Evolutionary conservation across 2,888 invertebrate species (phyloP).

Genomic region (Drosophila nigricruria): DNA sequence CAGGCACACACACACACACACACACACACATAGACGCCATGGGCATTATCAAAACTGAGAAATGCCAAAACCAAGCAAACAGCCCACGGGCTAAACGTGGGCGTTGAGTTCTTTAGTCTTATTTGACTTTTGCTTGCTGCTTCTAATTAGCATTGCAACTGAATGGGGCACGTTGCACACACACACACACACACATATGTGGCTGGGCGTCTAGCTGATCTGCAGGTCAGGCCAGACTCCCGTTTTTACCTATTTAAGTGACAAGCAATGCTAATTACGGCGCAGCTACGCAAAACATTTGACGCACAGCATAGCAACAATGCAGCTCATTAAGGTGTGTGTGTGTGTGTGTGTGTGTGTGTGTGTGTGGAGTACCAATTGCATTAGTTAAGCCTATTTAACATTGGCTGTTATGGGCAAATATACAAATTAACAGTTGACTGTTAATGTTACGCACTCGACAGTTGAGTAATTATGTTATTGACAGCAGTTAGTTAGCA

Average conservation of each 20-base stretch:
- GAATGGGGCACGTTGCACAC: constrained; percentile 14
- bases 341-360: constrained; percentile 6
- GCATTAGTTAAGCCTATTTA: constrained; percentile 1
- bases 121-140: constrained; percentile 15
- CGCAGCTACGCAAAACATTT: constrained; percentile 22
- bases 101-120: constrained; percentile 27
- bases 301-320: constrained; percentile 23
- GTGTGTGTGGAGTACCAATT: not conserved
- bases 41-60: constrained; percentile 33
- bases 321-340: constrained; percentile 15
- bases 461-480: not conserved
- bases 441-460: not conserved
- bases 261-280: constrained; percentile 55
- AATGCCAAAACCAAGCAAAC: constrained; percentile 26
- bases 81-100: constrained; percentile 36
- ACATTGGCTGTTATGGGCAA: not conserved
- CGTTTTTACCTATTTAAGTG: constrained; percentile 38
- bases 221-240: constrained; percentile 9
- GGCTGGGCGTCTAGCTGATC: constrained; percentile 2
- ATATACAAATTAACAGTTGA: not conserved
- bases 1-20: constrained; percentile 20
- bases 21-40: constrained; percentile 11
- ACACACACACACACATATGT: not conserved
- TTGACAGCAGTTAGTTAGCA: not conserved
- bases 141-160: constrained; percentile 49